Evolutionary conservation across 2,113 vertebrate species (phyloP).

Genomic region (Cryptotis parvus): DNA sequence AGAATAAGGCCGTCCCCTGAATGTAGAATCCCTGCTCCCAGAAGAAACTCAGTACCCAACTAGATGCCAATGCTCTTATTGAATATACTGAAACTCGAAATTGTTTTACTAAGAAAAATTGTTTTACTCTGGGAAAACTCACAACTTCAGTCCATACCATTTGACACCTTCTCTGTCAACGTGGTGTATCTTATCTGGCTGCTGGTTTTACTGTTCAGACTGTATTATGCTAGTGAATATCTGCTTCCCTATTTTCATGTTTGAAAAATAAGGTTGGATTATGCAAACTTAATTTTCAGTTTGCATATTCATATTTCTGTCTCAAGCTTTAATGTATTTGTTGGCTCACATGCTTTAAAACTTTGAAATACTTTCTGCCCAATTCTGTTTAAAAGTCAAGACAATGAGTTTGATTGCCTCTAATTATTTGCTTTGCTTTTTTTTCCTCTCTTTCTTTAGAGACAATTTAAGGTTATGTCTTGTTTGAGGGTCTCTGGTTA

Average conservation of each 20-base stretch:
- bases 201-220: background rate
- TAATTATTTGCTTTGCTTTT: background rate
- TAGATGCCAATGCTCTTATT: background rate
- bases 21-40: background rate
- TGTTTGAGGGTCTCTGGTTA: background rate
- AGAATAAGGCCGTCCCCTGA: rapidly evolving
- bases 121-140: background rate
- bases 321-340: background rate
- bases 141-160: background rate
- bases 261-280: constrained; percentile 17
- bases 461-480: background rate
- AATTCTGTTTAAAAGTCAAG: background rate
- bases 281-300: constrained; percentile 12
- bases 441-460: background rate
- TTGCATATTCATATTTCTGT: background rate
- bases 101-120: background rate
- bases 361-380: background rate
- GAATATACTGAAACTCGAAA: background rate
- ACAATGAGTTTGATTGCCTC: background rate
- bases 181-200: background rate
- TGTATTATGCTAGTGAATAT: background rate
- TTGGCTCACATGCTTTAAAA: background rate
- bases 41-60: too few species aligned
- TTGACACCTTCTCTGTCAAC: constrained; percentile 14
- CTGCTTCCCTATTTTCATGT: constrained; percentile 10